Base-by-base conservation (phyloP, 2,797 vertebrate genomes). In the Rhinogobio ventralis region DNA sequence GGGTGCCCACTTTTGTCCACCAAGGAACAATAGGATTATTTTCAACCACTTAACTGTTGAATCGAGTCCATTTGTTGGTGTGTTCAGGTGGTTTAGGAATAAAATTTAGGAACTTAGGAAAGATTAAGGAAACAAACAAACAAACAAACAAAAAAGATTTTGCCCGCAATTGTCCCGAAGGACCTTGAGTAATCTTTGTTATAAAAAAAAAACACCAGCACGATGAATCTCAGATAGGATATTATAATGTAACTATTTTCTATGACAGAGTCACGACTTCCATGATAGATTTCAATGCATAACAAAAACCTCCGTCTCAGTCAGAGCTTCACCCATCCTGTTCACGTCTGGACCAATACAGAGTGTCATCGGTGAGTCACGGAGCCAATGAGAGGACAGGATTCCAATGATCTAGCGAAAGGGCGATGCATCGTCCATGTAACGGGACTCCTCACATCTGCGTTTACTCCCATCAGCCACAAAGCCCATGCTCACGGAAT, bases 361-460 rank as follows among this genome's bases (percentile, higher is more conserved):
- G 10, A 67, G 74, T 33, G 11, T 57, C 73, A 30, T 67, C 82
- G 62, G 25, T 69, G 64, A 69, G n/a, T 9, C 20, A 2, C 13
- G 2, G 36, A 78, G 64, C 82, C 82, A 84, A 84, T 84, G 49
- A 69, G 49, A 57, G 49, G 25, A 33, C 25, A 17, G 17, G 25
- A 46, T 69, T 46, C 6, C 13, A 46, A 17, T 13, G 13, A 39
- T 68, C 30, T 17, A 15, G 42, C 3, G 42, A 69, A 36, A 15
- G 42, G 53, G 77, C 46, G 83, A 73, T 39, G 68, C 42, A 39
- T 55, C 55, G 68, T 51, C 64, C 30, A 39, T 79, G 79, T 86
- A 89, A 87, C 88, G 86, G 86, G 83, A 87, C 73, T 77, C 77
- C 46, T 72, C 46, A 46, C 82, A 84, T 80, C 45, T 23, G 11